Evolutionary conservation across 2,888 invertebrate genomes (phyloP).

Genomic region (Linnaemya vulpina): DNA sequence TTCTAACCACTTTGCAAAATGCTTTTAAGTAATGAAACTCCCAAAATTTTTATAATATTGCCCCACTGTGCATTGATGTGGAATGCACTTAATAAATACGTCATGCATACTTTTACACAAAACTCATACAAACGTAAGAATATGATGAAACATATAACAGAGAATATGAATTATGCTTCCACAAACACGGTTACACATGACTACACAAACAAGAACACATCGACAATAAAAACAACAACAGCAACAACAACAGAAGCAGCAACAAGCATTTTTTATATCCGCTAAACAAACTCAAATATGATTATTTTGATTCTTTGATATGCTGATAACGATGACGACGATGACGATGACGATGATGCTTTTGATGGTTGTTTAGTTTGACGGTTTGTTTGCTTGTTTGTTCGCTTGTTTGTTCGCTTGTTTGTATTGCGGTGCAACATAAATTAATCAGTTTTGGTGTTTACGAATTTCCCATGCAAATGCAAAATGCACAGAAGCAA

Average conservation of each 20-base stretch:
- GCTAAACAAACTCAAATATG: slow-evolving; percentile 51
- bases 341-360: neutral
- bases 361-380: slow-evolving; percentile 47
- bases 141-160: slow-evolving; percentile 45
- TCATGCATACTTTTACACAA: slow-evolving; percentile 54
- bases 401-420: slow-evolving; percentile 4
- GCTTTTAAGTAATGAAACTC: no score
- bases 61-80: slow-evolving; percentile 42
- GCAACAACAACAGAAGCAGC: slow-evolving; percentile 1
- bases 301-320: slow-evolving; percentile 60
- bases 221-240: slow-evolving; percentile 23
- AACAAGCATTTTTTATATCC: slow-evolving; percentile 45
- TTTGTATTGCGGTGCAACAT: slow-evolving; percentile 58
- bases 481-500: slow-evolving; percentile 6
- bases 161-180: slow-evolving; percentile 31
- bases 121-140: slow-evolving; percentile 38
- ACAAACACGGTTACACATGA: neutral
- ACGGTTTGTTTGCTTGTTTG: slow-evolving; percentile 40
- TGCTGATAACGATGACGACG: slow-evolving; percentile 25
- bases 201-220: neutral
- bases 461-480: slow-evolving; percentile 64
- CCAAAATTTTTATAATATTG: no score
- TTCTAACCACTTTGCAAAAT: no score
- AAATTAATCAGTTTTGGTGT: slow-evolving; percentile 70
- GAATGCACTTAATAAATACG: slow-evolving; percentile 64